Base-by-base conservation (phyloP, 2,888 invertebrate species). In the Synanthedon vespiformis region DNA sequence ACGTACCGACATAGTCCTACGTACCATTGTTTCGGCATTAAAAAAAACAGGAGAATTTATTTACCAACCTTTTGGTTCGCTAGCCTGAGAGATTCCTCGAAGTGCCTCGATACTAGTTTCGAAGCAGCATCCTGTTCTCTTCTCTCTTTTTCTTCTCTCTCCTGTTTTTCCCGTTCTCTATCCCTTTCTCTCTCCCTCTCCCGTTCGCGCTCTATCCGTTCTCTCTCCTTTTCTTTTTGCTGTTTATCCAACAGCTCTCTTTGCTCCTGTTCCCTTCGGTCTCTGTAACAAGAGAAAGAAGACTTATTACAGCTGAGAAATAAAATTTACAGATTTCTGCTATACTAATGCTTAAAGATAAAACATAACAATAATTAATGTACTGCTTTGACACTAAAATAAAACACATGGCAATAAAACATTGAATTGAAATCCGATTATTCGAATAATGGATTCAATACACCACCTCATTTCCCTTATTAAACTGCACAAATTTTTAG, bases 51-150 rank as follows among this genome's bases (percentile, higher is more conserved):
- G 1, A 34, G 34, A 34, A 6, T 10, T 34, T 34, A 34, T 34
- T 34, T 56, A 69, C 55, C 56, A 63, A 94, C 94, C 91, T 93
- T 93, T 84, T 93, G 92, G 71, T 92, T 91, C 48, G 48, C 48
- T 58, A 92, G 88, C 73, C 93, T 89, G 57, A 96, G 89, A 59
- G 95, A 95, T 87, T 95, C 95, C 72, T 94, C 94, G 80, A 96
- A 96, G 85, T 96, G 96, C 80, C 95, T 93, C 67, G 95, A 92
- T 55, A 96, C 93, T 58, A 94, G 92, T 75, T 91, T 90, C 63
- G 95, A 93, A 53, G 96, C 93, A 53, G 93, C 93, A 73, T 91
- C 91, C 65, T 89, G 86, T 60, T 90, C 87, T 80, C 92, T 90
- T 79, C 89, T 88, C 65, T 88, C 81, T 63, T 89, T 88, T 58